phyloP scores from a whole-genome alignment of 2,113 vertebrate species.

The Zeus faber region DNA sequence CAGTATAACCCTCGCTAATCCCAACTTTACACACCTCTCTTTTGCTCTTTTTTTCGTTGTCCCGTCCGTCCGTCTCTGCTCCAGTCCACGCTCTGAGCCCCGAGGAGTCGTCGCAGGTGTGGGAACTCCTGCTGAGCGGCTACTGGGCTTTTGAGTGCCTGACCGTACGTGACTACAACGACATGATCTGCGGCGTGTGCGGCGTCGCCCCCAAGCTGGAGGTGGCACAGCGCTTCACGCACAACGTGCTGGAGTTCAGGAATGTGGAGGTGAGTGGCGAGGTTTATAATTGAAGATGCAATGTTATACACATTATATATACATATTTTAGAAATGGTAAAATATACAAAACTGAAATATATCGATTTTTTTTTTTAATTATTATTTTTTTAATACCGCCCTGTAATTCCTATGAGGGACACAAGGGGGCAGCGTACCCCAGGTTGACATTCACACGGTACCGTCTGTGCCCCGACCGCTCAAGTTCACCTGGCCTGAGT shows the following conservation, averaged over 20 bases:
- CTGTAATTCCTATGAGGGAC: no score
- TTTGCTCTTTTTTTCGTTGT: background rate
- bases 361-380: no score
- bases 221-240: constrained; percentile 82
- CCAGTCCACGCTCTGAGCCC: constrained; percentile 80
- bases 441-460: no score
- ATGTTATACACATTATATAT: no score
- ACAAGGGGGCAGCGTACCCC: no score
- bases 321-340: no score
- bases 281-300: no score
- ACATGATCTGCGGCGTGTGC: constrained; percentile 98
- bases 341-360: no score
- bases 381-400: no score
- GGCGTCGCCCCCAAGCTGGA: constrained; percentile 93
- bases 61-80: background rate
- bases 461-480: background rate
- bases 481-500: constrained; percentile 96
- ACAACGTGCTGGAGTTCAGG: constrained; percentile 85
- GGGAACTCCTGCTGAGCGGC: constrained; percentile 88
- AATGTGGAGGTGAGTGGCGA: constrained; percentile 83
- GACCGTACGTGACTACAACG: constrained; percentile 94
- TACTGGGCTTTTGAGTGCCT: constrained; percentile 98
- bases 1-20: no score
- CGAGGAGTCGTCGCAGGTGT: constrained; percentile 78
- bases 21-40: no score